Percentiles rank a stretch among this genome's conserved stretches.
These are phyloP conservation scores for Eulacestoma nigropectus DNA, from an alignment of 2,113 vertebrate species.

Conservation along the genomic window DNA sequence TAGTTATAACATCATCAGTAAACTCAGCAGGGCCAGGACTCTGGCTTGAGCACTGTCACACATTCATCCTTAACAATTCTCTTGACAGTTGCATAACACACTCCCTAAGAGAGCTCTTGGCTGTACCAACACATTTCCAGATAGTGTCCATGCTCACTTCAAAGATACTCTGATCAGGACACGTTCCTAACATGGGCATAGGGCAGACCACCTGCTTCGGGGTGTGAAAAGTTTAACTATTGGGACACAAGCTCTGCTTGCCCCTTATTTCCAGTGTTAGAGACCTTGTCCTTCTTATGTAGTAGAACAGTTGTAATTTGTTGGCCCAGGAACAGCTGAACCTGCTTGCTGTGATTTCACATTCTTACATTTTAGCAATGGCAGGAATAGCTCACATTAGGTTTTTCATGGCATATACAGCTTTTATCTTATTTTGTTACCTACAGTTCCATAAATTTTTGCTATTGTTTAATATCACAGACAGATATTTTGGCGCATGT, in stretches of 20 bases:
- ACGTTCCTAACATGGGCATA: neutral
- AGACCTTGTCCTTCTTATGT: neutral
- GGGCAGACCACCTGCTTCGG: accelerated
- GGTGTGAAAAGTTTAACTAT: neutral
- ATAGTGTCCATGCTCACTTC: neutral
- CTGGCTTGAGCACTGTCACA: neutral
- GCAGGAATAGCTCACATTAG: neutral
- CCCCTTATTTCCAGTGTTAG: neutral
- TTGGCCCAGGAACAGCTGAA: neutral
- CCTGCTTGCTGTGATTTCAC: neutral
- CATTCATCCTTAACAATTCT: neutral
- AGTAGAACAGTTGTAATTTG: neutral
- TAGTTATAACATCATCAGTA: neutral
- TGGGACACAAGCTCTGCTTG: neutral
- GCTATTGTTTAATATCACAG: neutral
- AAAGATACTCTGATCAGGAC: neutral
- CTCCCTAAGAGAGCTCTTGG: neutral
- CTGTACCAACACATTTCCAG: neutral
- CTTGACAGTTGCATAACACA: neutral
- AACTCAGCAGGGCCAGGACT: neutral
- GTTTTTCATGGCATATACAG: neutral
- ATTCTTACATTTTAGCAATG: neutral
- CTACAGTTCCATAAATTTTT: neutral
- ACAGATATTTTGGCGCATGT: neutral
- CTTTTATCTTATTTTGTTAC: neutral